Evolutionary conservation across 2,888 invertebrate genomes (phyloP), one percentile per base, ranked within the genome.

Genomic region (Patella caerulea): DNA sequence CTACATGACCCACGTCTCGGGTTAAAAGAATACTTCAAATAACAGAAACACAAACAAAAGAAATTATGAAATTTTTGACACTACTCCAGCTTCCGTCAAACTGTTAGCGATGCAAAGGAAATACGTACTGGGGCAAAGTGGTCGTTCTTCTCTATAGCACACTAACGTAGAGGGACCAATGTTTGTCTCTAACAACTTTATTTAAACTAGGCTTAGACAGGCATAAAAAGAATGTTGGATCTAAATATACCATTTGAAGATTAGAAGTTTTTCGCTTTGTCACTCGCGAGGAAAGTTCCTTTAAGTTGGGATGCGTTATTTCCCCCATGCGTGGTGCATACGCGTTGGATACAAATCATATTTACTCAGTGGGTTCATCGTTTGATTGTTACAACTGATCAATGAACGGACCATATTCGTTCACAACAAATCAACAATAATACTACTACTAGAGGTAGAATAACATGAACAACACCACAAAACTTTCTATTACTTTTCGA

Each of bases 271-370:
- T 76, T 73, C 78, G 75, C 78, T 78, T 75, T 76, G 78, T 65
- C 75, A 75, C 78, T 73, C 72, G 78, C 76, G 75, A 75, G 70
- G 65, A 78, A 78, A 78, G 78, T 78, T 78, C 78, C 76, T 78
- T 78, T 78, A 73, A 78, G 78, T 78, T 72, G 75, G 70, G 72
- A 73, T 75, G 71, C 75, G 72, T 54, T 78, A 78, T 78, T 74
- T 76, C 70, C 70, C 71, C 59, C 78, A 76, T 78, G 72, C 75
- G 69, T 59, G 34, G 59, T 59, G 34, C 56, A 56, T 55, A 59
- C 74, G 74, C 59, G 74, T 12, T 24, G 65, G 65, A 65, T 65
- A 65, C 65, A 65, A 65, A 65, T 65, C 65, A 65, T 65, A 65
- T 65, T 65, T 65, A 24, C 24, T 24, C 65, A 65, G 65, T 24